Percentiles rank a stretch among this genome's conserved stretches.
These are phyloP conservation scores for Xenops minutus DNA, from an alignment of 2,797 vertebrate species.

Conservation along the genomic window DNA sequence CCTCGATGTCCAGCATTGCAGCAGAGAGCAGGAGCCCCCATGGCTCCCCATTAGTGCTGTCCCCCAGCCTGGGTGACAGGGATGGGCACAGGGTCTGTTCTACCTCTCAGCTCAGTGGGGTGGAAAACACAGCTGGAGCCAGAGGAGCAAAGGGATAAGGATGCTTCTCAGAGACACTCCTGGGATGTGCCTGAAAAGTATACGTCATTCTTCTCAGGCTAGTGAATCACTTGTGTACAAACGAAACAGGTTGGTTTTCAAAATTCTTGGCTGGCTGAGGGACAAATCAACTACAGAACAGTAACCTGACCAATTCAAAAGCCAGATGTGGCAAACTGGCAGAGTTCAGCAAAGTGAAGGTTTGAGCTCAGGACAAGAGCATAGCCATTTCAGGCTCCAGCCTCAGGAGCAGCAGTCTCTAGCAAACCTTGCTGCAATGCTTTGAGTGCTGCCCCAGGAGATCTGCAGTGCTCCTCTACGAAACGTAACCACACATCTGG, in stretches of 20 bases:
- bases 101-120: background rate
- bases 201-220: background rate
- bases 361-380: background rate
- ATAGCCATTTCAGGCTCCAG: background rate
- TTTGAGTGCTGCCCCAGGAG: background rate
- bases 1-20: background rate
- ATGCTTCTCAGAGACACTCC: background rate
- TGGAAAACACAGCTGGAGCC: background rate
- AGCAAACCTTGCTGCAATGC: background rate
- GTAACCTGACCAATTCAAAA: background rate
- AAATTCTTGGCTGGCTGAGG: background rate
- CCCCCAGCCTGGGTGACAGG: background rate
- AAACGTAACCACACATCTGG: no score
- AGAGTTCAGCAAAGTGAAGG: background rate
- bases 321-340: background rate
- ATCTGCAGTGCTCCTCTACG: background rate
- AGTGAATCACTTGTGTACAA: background rate
- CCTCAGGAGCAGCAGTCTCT: background rate
- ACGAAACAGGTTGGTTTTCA: background rate
- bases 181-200: background rate
- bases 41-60: fast-evolving
- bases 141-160: background rate
- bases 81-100: background rate
- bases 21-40: background rate
- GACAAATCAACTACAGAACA: background rate